A percentile compares a stretch with the other conserved stretches of the same genome.
Evolutionary conservation across 2,113 vertebrate species (phyloP).

Genomic region (Epinephelus lanceolatus): DNA sequence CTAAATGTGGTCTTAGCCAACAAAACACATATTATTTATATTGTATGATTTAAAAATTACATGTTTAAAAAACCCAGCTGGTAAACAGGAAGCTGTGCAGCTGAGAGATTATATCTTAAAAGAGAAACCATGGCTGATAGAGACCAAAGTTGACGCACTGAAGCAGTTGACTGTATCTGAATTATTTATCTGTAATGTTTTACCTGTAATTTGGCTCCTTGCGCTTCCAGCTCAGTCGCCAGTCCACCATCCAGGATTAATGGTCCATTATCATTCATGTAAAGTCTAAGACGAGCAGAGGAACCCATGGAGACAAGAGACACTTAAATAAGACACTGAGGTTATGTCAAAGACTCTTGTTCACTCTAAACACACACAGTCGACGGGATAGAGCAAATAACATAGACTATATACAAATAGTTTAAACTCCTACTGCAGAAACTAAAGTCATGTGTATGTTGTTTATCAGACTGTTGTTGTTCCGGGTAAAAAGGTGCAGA

Average conservation of each 20-base stretch:
- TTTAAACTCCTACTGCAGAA: too few relatives aligned
- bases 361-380: background rate
- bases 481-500: slow-evolving; percentile 55
- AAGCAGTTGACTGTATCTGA: background rate
- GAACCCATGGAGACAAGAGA: slow-evolving; percentile 37
- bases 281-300: slow-evolving; percentile 7
- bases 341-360: background rate
- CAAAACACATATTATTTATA: too few relatives aligned
- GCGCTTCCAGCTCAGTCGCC: slow-evolving; percentile 85
- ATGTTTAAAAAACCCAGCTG: background rate
- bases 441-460: background rate
- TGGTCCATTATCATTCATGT: slow-evolving; percentile 46
- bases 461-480: slow-evolving; percentile 39
- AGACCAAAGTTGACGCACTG: background rate
- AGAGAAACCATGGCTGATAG: background rate
- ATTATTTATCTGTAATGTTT: background rate
- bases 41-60: too few relatives aligned
- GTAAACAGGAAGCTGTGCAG: too few relatives aligned
- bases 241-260: slow-evolving; percentile 86
- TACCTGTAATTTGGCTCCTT: slow-evolving; percentile 83
- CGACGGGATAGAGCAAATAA: too few relatives aligned
- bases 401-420: too few relatives aligned
- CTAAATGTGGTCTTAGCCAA: background rate
- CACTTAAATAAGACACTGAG: background rate
- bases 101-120: background rate